Evolutionary conservation across 2,113 vertebrate species (phyloP), one percentile per base, ranked within the genome.

Genomic region (Apteryx owenii): DNA sequence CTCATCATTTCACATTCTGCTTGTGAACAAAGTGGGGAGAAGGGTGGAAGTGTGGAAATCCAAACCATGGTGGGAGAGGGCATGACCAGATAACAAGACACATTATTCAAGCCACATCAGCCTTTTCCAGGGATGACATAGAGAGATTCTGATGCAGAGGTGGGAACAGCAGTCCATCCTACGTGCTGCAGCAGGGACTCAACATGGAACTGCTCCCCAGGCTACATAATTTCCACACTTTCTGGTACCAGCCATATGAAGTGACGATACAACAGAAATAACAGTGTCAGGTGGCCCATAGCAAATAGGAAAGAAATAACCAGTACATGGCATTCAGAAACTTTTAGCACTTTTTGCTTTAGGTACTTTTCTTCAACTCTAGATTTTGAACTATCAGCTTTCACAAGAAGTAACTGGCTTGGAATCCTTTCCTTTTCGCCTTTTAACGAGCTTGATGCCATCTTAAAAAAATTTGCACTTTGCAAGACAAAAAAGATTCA

Each of bases 281-380:
- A 78, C 48, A 70, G 68, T 60, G 29, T 88, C 87, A 91, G 40
- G 88, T 60, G 76, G 81, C 93, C 94, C 2, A 56, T 1, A 94
- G 95, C 85, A 97, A 79, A 98, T 89, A 97, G 96, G 97, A 98
- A 98, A 97, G 95, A 98, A 98, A 94, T 87, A 96, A 94, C 73
- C 64, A 85, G 81, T 50, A 70, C 4, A 7, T 76, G 76, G n/a
- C 84, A 76, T 73, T 31, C 76, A 76, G 70, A 89, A 86, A 65
- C 50, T 56, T 85, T 48, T 4, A 13, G 21, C 60, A 81, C 16
- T 78, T 89, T 82, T 81, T 92, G 66, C 83, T 95, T 96, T 97
- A 75, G 46, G 65, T 96, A 88, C 66, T 78, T 97, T 95, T 94
- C 87, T 97, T 97, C 93, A 93, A 95, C 75, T 51, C 21, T 66